These are phyloP conservation scores for Bufotes viridis DNA, from an alignment of 2,797 vertebrate genomes.

Conservation along the genomic window DNA sequence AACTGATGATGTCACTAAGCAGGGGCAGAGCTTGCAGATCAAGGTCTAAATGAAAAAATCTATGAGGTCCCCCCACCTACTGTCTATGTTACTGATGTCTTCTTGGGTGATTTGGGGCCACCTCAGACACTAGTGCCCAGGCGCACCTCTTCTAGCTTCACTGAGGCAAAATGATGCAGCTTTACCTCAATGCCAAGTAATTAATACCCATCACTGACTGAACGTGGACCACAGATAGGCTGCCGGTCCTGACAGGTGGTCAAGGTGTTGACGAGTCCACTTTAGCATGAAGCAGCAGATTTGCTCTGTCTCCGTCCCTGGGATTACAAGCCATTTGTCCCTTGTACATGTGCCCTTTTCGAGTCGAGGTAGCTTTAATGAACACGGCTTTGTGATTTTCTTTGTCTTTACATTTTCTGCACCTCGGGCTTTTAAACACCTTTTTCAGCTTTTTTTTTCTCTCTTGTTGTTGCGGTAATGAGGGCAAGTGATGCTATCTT, in stretches of 20 bases:
- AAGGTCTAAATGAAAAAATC: no score
- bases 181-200: no score
- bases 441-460: constrained; percentile 85
- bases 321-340: neutral
- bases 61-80: no score
- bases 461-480: constrained; percentile 85
- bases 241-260: neutral
- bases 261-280: neutral
- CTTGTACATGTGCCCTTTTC: neutral
- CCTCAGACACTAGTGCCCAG: no score
- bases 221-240: no score
- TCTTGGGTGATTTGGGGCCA: no score
- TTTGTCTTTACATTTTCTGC: constrained; percentile 63
- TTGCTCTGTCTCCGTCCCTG: neutral
- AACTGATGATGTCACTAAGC: neutral
- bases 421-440: constrained; percentile 78
- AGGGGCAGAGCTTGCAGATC: no score
- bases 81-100: no score
- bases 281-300: neutral
- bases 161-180: neutral
- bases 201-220: no score
- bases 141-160: neutral
- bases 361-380: constrained; percentile 39
- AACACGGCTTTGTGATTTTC: constrained; percentile 68
- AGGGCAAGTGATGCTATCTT: constrained; percentile 91